Base-by-base conservation (phyloP, 2,113 vertebrate genomes). In the Oxygymnocypris stewartii region DNA sequence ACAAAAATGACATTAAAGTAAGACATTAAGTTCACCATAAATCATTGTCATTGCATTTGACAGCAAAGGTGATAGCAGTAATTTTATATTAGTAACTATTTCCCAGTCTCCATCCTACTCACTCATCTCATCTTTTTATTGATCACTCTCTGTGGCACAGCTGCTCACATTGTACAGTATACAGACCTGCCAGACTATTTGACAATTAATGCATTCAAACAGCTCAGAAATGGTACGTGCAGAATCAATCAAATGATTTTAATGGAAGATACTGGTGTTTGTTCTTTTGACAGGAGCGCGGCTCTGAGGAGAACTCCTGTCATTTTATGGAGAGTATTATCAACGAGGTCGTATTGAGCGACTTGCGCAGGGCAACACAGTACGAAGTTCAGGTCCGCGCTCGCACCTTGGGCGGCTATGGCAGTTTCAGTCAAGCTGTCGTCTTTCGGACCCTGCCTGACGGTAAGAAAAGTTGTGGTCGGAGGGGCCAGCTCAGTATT, bases 381-480 rank as follows among this genome's bases (percentile, higher is more conserved):
- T 97, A 98, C 75, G 94, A 96, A 73, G 96, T 98, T 11, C 96
- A 96, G 91, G 95, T 98, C 35, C 95, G 96, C 1, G 96, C 94
- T 0, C 95, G 95, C 67, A 97, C 97, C 0, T 92, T 94, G 82
- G 96, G 96, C 0, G 97, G 97, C 13, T 97, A 96, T 0, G 95
- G 96, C 51, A 95, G 94, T 54, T 98, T 97, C 75, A 95, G 96
- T 85, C 93, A 93, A 1, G 93, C 95, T 9, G 91, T 89, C 23
- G 54, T 93, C 79, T 96, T 97, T 92, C 93, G 93, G 90, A 97
- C 96, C 0, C 93, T 96, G 69, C 93, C 94, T 13, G 93, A 95
- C 1, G 96, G 97, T 97, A 85, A 95, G 95, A 71, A 54, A 12
- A 37, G 23, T 18, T 54, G 0, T 25, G 1, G 23, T 61, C 23